Evolutionary conservation across 2,113 vertebrate genomes (phyloP).

Genomic region (Myrmophylax atrothorax): DNA sequence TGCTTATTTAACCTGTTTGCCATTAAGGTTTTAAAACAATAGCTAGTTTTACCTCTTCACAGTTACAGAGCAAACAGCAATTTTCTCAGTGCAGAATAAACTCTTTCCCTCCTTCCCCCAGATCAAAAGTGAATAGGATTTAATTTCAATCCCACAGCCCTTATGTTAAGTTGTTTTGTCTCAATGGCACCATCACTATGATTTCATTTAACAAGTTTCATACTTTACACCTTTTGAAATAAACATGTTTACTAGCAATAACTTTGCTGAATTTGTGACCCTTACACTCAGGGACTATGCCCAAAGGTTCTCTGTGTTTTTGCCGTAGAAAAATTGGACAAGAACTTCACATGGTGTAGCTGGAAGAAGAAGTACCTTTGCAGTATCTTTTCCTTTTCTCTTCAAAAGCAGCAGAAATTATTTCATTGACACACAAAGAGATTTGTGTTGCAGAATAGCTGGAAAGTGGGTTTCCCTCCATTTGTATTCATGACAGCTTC

Average conservation of each 20-base stretch:
- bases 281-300: background rate
- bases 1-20: background rate
- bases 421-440: conserved; percentile 14
- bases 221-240: background rate
- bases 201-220: background rate
- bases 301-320: background rate
- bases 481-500: conserved; percentile 34
- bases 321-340: background rate
- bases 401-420: conserved; percentile 30
- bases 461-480: conserved; percentile 33
- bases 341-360: background rate
- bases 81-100: background rate
- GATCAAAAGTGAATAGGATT: background rate
- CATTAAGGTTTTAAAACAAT: background rate
- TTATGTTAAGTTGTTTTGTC: background rate
- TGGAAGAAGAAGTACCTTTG: background rate
- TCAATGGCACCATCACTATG: background rate
- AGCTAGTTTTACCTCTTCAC: background rate
- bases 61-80: background rate
- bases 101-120: background rate
- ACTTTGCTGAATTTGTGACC: background rate
- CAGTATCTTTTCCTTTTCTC: background rate
- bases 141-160: background rate
- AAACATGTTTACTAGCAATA: background rate
- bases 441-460: conserved; percentile 26